Evolutionary conservation across 2,113 vertebrate genomes (phyloP).

Genomic region (Heloderma charlesbogerti): DNA sequence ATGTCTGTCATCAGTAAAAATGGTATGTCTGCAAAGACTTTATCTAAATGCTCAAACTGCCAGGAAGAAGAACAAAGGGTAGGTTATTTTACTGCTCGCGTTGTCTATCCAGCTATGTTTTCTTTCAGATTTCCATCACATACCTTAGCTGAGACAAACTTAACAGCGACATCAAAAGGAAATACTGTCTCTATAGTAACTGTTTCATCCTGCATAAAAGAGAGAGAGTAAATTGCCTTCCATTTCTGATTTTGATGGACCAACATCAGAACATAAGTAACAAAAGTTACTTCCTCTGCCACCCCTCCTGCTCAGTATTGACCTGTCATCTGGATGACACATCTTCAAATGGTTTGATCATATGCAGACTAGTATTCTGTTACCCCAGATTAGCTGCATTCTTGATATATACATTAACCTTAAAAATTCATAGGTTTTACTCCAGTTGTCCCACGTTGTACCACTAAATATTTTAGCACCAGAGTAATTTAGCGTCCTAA

Average conservation of each 20-base stretch:
- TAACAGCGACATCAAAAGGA: constrained; percentile 94
- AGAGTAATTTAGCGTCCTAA: background rate
- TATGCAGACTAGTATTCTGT: background rate
- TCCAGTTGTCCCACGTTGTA: background rate
- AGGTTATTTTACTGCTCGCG: constrained; percentile 30
- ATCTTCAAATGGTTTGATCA: background rate
- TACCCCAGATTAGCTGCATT: background rate
- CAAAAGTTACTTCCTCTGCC: background rate
- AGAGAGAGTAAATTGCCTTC: background rate
- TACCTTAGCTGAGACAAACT: constrained; percentile 95
- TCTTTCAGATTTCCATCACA: constrained; percentile 35
- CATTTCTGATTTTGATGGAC: background rate
- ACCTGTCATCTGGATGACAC: background rate
- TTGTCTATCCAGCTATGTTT: background rate
- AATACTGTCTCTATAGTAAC: constrained; percentile 93
- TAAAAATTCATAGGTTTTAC: background rate
- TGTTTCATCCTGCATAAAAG: constrained; percentile 89
- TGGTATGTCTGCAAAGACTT: constrained; percentile 89
- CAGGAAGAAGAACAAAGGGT: constrained; percentile 48
- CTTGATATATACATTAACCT: background rate
- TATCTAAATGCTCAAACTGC: constrained; percentile 92
- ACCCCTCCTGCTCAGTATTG: background rate
- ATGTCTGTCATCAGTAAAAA: constrained; percentile 94
- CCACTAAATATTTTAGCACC: background rate
- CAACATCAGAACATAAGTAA: background rate